Conservation (phyloP, 2,797 vertebrate species). For the Danio albolineatus region DNA sequence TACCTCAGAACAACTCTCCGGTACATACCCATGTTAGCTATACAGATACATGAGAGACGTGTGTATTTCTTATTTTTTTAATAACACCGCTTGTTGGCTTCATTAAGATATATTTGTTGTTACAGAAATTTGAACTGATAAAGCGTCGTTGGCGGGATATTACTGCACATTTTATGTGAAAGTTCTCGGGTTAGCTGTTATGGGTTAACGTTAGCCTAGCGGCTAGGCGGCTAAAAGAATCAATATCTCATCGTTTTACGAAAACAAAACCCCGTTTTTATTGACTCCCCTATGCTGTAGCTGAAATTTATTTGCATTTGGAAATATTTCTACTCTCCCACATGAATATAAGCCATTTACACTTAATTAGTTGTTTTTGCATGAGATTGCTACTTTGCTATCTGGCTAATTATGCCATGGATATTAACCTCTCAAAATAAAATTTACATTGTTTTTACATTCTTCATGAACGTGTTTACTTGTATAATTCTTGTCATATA, state of each 20-base stretch:
- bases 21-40: not conserved
- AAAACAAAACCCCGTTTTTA: not conserved
- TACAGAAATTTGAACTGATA: not conserved
- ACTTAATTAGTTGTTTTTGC: not conserved
- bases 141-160: not conserved
- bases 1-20: constrained; percentile 14
- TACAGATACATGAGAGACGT: not conserved
- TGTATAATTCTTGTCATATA: not conserved
- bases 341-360: not conserved
- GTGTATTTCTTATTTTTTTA: not conserved
- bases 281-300: too few species aligned
- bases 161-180: constrained; percentile 16
- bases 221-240: constrained; percentile 35
- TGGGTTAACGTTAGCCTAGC: constrained; percentile 29
- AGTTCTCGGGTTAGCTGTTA: constrained; percentile 27
- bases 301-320: not conserved
- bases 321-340: not conserved
- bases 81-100: not conserved
- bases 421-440: not conserved
- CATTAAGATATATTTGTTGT: not conserved
- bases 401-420: not conserved
- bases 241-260: not conserved
- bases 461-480: not conserved
- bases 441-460: not conserved
- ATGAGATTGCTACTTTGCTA: constrained; percentile 5